Base-by-base conservation (phyloP, 1,140 invertebrate genomes). In the Macrosteles quadrilineatus region DNA sequence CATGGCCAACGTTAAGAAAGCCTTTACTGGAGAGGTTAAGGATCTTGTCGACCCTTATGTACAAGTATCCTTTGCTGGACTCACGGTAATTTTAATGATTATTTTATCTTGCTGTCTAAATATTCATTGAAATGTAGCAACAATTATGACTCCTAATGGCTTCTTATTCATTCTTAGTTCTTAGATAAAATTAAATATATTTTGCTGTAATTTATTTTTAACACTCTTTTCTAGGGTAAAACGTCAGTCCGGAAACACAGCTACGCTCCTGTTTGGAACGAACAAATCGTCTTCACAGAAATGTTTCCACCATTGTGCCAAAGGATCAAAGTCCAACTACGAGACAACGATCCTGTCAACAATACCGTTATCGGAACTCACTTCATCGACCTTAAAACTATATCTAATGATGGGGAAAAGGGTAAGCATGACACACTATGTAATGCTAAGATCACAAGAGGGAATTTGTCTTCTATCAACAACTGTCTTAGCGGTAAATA, bases 301-400 rank as follows among this genome's bases (percentile, higher is more conserved):
- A 94, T 94, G 92, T 94, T 95, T 81, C 93, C 92, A 4, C 91
- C 92, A 0, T 82, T 95, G 0, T 94, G 92, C 76, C 91, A 94
- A 76, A 82, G 91, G 65, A 90, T 95, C 69, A 93, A 93, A 79
- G 87, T 95, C 32, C 91, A 94, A 75, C 80, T 95, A 3, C 78
- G 87, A 40, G 92, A 94, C 81, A 87, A 90, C 73, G 90, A 91
- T 73, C 86, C 91, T 0, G 88, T 94, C 17, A 90, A 92, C 72
- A 90, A 91, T 1, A 89, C 87, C 29, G 85, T 93, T 3, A 93
- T 95, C 47, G 92, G 91, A 0, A 94, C 93, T 0, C 91, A 94
- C 79, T 93, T 92, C 76, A 86, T 95, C 66, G 92, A 94, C 76
- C 81, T 95, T 14, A 91, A 90, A 67, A 86, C 87, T 21, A 92